Evolutionary conservation across 2,888 invertebrate genomes (phyloP), one percentile per base, ranked within the genome.

Genomic region (Xestia c-nigrum): DNA sequence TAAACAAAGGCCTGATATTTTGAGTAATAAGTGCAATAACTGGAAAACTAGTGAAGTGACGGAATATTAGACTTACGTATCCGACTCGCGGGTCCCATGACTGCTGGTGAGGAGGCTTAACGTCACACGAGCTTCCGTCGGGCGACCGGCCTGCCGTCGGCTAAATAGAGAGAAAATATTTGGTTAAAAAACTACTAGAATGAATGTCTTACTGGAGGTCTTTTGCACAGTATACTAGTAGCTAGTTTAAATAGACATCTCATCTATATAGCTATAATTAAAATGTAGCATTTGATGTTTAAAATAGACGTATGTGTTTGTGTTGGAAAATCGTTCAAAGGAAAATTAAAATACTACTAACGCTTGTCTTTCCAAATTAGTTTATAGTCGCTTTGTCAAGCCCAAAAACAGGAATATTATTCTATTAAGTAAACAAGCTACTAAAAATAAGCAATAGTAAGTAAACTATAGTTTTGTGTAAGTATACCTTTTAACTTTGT

Each of bases 11-110:
- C 6, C 24, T 59, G 38, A 40, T 3, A 57, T 68, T 68, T 24
- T 43, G 16, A 1, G 14, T 16, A 0, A 24, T 64, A 64, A 69
- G 43, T 70, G 63, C 69, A 88, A 78, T 88, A 79, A 88, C 85
- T 87, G 83, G 69, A 78, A 88, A 83, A 74, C 57, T 10, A 66
- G 59, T 61, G 31, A 47, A 43, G 9, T 76, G 24, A 46, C 0
- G 61, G 61, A 21, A n/a, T 67, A 55, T 61, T 38, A 24, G n/a
- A 95, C 96, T 96, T 91, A 96, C 96, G 85, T 96, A 96, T 91
- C 96, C 96, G 86, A 96, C 96, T 87, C 96, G 91, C 3, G 96
- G 96, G 86, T 96, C 96, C 96, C 96, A 96, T 3, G 96, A 95
- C 90, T 96, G 96, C 80, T 96, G 96, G 82, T 96, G 96, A 0